Conservation (phyloP, 1,140 invertebrate species). For the Trachelipus rathkii region DNA sequence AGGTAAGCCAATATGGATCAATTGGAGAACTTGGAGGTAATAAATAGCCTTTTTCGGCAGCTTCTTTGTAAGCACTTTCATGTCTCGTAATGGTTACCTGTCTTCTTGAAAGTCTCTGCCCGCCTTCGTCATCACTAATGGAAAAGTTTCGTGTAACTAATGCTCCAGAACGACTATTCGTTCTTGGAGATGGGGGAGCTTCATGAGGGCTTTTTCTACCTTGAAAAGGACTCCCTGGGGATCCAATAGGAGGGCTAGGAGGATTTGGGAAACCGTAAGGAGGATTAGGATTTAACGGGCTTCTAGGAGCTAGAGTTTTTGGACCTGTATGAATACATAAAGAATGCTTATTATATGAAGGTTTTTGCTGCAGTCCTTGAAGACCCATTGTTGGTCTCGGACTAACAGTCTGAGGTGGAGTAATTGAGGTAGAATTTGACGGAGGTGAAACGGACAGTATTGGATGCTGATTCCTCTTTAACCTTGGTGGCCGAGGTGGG, state of each 20-base stretch:
- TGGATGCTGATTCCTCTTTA: constrained; percentile 30
- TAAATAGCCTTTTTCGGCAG: constrained; percentile 31
- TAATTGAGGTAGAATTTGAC: constrained; percentile 14
- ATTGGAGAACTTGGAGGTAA: constrained; percentile 34
- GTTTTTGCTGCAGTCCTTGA: constrained; percentile 32
- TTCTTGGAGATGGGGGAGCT: constrained; percentile 33
- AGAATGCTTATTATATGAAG: not conserved
- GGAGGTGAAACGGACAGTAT: constrained; percentile 33
- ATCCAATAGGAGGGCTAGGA: not conserved
- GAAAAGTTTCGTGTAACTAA: constrained; percentile 44
- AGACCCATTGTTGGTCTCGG: constrained; percentile 43
- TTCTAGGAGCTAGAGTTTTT: constrained; percentile 38
- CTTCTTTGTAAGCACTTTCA: constrained; percentile 36
- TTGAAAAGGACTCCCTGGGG: constrained; percentile 19
- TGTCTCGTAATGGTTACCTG: constrained; percentile 44
- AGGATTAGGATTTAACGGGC: constrained; percentile 43
- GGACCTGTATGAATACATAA: not conserved
- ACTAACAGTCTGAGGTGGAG: constrained; percentile 26
- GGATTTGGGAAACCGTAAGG: constrained; percentile 32
- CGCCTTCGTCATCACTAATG: constrained; percentile 44
- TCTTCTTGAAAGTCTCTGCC: constrained; percentile 30
- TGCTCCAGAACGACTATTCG: constrained; percentile 37
- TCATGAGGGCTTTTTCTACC: constrained; percentile 27
- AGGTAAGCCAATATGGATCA: constrained; percentile 45
- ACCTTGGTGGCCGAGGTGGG: constrained; percentile 38